Evolutionary conservation across 2,113 vertebrate species (phyloP), one percentile per base, ranked within the genome.

Genomic region (Halichoeres trimaculatus): DNA sequence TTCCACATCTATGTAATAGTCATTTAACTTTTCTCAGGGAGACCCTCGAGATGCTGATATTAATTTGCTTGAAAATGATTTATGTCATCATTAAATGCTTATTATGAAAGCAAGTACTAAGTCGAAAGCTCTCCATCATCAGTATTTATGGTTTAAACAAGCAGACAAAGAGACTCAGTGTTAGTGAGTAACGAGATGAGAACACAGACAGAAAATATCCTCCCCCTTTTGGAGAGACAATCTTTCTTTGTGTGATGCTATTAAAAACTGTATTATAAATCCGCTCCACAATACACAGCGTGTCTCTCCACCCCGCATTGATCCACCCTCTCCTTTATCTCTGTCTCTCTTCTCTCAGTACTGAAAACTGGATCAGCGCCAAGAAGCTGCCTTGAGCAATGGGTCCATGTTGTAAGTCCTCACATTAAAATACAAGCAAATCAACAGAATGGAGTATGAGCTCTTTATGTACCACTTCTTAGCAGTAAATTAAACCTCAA

Each of bases 341-440:
- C 16, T 50, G 23, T 62, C 24, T 69, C 45, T 74, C 65, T 64
- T 64, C 69, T 70, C 45, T 74, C 65, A 65, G 26, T 64, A 40
- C 22, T 58, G 47, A 66, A 69, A 58, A 56, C 72, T 74, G 83
- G 70, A 89, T 76, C 22, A 19, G 45, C 9, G 53, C 80, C 81
- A 78, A 68, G 65, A 9, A 47, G 61, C 62, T 74, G 63, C 52
- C 8, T 12, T 9, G 16, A 78, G 64, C 59, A 66, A 71, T 20
- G 64, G 71, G 74, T 66, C 64, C 73, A 51, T 52, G 8, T 62
- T 66, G 62, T 75, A 74, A 53, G 65, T 70, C 47, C 24, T 19
- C 24, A 53, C 53, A 71, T 82, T 80, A 84, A 79, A 63, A 70
- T 68, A 80, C 73, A 70, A 76, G 63, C 59, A 80, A 48, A 54